Evolutionary conservation across 1,140 invertebrate genomes (phyloP).

Genomic region (Ephestia elutella): DNA sequence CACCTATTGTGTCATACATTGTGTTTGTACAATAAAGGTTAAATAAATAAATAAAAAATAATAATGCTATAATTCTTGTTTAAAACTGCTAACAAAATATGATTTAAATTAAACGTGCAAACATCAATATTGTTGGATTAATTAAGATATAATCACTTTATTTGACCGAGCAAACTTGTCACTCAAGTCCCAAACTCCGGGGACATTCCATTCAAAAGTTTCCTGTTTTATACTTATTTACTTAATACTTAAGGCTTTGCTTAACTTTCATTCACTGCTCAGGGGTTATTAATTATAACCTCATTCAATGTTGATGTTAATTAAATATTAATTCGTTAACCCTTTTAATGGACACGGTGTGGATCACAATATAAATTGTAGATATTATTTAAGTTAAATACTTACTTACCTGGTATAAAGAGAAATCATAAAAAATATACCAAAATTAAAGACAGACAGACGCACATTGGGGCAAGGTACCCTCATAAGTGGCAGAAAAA

Average conservation of each 20-base stretch:
- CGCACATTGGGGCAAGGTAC: too few relatives aligned
- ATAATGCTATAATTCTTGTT: too few relatives aligned
- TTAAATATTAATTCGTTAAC: conserved; percentile 18
- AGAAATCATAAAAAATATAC: too few relatives aligned
- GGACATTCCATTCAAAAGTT: conserved; percentile 13
- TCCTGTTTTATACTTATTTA: conserved; percentile 15
- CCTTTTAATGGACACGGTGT: not conserved
- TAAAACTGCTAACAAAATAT: too few relatives aligned
- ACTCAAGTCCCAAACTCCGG: conserved; percentile 9
- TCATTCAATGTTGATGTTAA: conserved; percentile 11
- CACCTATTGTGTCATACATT: too few relatives aligned
- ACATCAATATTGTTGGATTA: not conserved
- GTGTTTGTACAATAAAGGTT: too few relatives aligned
- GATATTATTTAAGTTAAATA: too few relatives aligned
- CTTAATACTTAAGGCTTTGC: conserved; percentile 10
- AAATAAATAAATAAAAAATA: too few relatives aligned
- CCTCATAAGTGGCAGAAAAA: too few relatives aligned
- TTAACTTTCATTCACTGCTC: conserved; percentile 12
- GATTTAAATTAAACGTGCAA: not conserved
- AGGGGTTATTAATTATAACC: conserved; percentile 13
- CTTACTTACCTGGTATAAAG: too few relatives aligned
- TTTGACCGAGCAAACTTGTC: conserved; percentile 13
- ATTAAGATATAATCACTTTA: conserved; percentile 12
- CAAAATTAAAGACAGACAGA: too few relatives aligned
- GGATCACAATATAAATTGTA: not conserved